Percentiles rank a stretch among this genome's conserved stretches.
phyloP scores from a whole-genome alignment of 2,888 invertebrate genomes.

The Pammene fasciana region DNA sequence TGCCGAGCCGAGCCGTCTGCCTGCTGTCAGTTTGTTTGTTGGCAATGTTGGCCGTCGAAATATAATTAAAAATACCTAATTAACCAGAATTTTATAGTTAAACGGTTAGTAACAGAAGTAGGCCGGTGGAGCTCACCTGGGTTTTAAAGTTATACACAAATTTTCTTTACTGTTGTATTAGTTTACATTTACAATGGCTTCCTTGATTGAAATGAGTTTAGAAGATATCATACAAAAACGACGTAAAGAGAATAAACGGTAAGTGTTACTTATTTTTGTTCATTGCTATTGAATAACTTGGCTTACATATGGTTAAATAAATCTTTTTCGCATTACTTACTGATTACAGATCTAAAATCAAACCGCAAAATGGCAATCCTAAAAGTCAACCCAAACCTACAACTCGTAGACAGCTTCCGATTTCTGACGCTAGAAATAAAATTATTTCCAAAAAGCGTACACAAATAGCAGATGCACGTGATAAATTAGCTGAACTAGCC shows the following conservation, averaged over 20 bases:
- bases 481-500: constrained; percentile 89
- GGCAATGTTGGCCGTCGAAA: background rate
- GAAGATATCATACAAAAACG: constrained; percentile 78
- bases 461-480: constrained; percentile 90
- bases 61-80: background rate
- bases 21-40: no score
- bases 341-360: constrained; percentile 48
- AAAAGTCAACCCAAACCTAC: constrained; percentile 46
- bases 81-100: no score
- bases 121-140: background rate
- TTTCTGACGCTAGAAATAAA: constrained; percentile 89
- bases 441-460: constrained; percentile 90
- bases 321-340: constrained; percentile 41
- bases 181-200: constrained; percentile 57
- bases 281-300: background rate
- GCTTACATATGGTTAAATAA: background rate
- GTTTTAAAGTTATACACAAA: background rate
- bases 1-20: constrained; percentile 1
- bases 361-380: constrained; percentile 41
- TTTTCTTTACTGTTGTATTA: background rate
- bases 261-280: constrained; percentile 34
- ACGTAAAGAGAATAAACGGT: constrained; percentile 66
- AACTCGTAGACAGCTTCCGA: constrained; percentile 50
- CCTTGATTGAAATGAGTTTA: constrained; percentile 74
- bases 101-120: no score